Evolutionary conservation across 2,888 invertebrate species (phyloP).

Genomic region (Chrysolina oricalcia): DNA sequence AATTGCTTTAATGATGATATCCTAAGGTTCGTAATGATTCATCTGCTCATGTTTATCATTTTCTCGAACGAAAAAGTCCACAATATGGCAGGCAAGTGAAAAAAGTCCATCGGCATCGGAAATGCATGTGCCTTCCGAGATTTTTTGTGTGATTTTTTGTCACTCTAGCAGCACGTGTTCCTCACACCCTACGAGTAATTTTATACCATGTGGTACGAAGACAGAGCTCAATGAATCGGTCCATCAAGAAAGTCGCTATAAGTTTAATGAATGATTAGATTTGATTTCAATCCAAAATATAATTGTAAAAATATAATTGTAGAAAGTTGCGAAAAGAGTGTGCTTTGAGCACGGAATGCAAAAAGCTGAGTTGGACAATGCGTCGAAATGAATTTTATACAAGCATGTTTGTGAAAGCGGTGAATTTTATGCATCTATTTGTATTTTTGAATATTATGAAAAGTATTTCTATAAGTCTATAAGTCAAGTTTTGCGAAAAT

Average conservation of each 20-base stretch:
- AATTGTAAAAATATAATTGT: too few species aligned
- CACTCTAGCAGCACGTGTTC: constrained; percentile 24
- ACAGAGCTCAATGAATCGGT: not conserved
- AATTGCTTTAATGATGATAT: not conserved
- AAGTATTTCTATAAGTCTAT: too few species aligned
- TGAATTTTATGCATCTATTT: too few species aligned
- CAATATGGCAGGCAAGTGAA: not conserved
- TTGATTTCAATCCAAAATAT: constrained; percentile 30
- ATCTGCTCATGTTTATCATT: not conserved
- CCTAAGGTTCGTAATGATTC: not conserved
- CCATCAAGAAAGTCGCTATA: not conserved
- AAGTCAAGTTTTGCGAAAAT: too few species aligned
- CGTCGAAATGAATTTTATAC: too few species aligned
- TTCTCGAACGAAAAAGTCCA: not conserved
- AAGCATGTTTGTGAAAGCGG: too few species aligned
- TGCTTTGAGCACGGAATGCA: too few species aligned
- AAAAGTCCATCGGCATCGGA: constrained; percentile 24
- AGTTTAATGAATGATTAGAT: not conserved
- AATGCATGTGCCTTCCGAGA: constrained; percentile 18
- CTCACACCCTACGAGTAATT: constrained; percentile 22
- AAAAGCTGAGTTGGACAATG: too few species aligned
- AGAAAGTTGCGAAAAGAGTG: too few species aligned
- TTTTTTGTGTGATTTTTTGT: constrained; percentile 22
- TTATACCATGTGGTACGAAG: constrained; percentile 22
- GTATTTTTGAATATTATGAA: too few species aligned